These are phyloP conservation scores for Spea bombifrons DNA, from an alignment of 2,113 vertebrate genomes.

Conservation along the genomic window DNA sequence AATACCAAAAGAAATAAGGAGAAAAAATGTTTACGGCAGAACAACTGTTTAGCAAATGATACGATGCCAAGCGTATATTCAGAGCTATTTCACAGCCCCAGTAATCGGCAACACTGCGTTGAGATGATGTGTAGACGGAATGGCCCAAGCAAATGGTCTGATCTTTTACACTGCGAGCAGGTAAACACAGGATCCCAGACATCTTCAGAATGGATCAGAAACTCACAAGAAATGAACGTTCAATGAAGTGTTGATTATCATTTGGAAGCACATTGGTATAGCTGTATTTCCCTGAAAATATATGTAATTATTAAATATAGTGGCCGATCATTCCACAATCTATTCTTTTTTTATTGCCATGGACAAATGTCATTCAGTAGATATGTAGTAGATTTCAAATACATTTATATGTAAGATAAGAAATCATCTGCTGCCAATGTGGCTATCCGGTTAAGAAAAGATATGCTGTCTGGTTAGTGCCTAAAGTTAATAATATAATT, in stretches of 20 bases:
- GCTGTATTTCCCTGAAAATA: constrained; percentile 84
- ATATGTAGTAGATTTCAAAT: constrained; percentile 59
- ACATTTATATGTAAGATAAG: constrained; percentile 61
- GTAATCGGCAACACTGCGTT: constrained; percentile 59
- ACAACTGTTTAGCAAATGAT: constrained; percentile 63
- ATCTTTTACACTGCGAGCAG: constrained; percentile 58
- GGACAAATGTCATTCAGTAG: constrained; percentile 59
- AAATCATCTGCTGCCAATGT: constrained; percentile 59
- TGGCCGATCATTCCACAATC: constrained; percentile 70
- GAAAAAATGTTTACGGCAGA: constrained; percentile 59
- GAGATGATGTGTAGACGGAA: constrained; percentile 70
- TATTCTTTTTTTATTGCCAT: constrained; percentile 76
- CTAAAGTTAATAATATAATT: constrained; percentile 62
- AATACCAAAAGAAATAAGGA: constrained; percentile 42
- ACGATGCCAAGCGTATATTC: constrained; percentile 59
- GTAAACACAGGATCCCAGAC: constrained; percentile 67
- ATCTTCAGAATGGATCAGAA: constrained; percentile 69
- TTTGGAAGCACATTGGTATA: constrained; percentile 82
- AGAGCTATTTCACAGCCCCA: constrained; percentile 60
- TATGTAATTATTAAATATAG: constrained; percentile 65
- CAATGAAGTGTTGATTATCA: constrained; percentile 69
- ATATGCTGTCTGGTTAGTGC: constrained; percentile 60
- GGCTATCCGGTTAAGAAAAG: constrained; percentile 62
- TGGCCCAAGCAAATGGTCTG: constrained; percentile 80
- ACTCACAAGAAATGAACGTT: constrained; percentile 72